Conservation (phyloP, 2,888 invertebrate species). For the Auanema sp. region DNA sequence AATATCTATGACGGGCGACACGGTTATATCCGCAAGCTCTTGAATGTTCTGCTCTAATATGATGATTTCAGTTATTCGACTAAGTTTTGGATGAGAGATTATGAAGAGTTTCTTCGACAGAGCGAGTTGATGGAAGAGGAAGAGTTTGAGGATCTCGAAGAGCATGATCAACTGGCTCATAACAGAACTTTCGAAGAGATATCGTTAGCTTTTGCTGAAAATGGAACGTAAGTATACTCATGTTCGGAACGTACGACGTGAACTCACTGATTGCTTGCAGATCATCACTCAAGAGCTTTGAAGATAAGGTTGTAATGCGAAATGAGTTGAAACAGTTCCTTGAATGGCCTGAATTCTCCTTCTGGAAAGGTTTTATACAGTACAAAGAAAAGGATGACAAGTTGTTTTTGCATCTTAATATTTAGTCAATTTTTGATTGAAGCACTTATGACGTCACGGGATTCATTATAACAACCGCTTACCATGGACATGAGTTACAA, state of each 20-base stretch:
- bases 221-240: not conserved
- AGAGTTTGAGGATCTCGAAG: constrained; percentile 31
- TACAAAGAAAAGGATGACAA: constrained; percentile 21
- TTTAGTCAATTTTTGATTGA: not conserved
- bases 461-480: constrained; percentile 60
- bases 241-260: too few relatives aligned
- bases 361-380: constrained; percentile 61
- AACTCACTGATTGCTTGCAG: not conserved
- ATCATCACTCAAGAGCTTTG: not conserved
- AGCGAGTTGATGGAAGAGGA: constrained; percentile 45
- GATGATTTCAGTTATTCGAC: constrained; percentile 54
- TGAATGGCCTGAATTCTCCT: constrained; percentile 62
- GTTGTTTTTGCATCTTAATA: not conserved
- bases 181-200: constrained; percentile 22
- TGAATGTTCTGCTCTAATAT: constrained; percentile 5
- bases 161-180: constrained; percentile 30
- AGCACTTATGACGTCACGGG: constrained; percentile 35
- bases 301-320: constrained; percentile 7
- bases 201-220: not conserved
- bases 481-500: constrained; percentile 44
- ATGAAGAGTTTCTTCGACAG: constrained; percentile 50
- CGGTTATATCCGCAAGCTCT: constrained; percentile 9
- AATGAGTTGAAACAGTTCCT: constrained; percentile 58
- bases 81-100: constrained; percentile 57
- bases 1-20: not conserved